Evolutionary conservation across 2,113 vertebrate species (phyloP).

Genomic region (Otocyon megalotis): DNA sequence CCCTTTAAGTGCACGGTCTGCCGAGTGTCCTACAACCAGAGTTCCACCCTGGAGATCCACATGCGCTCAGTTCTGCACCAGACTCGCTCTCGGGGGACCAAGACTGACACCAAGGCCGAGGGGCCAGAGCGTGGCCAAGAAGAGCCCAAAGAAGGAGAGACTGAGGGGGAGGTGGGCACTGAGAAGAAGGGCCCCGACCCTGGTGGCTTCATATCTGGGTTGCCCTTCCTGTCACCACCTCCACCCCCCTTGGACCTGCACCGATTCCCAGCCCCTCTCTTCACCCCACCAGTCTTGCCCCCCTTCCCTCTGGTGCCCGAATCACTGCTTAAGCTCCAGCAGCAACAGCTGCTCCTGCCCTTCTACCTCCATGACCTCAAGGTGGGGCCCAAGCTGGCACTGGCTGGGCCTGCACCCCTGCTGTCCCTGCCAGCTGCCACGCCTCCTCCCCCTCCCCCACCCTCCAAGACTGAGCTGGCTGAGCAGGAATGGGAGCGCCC

Average conservation of each 20-base stretch:
- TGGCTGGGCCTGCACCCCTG: constrained; percentile 77
- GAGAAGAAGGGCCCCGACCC: constrained; percentile 76
- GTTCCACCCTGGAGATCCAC: constrained; percentile 95
- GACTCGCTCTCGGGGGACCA: constrained; percentile 91
- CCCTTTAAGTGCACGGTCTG: constrained; percentile 94
- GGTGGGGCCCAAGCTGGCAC: constrained; percentile 82
- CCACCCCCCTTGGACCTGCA: constrained; percentile 83
- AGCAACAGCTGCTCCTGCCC: constrained; percentile 86
- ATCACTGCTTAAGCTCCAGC: constrained; percentile 85
- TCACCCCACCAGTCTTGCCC: constrained; percentile 83
- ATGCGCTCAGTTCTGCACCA: constrained; percentile 95
- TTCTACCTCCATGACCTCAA: constrained; percentile 87
- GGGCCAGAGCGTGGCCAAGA: constrained; percentile 71
- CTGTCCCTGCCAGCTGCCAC: constrained; percentile 77
- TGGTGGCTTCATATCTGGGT: constrained; percentile 73
- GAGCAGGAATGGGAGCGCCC: constrained; percentile 66
- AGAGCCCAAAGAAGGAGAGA: constrained; percentile 69
- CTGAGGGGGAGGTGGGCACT: constrained; percentile 67
- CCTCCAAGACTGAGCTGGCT: constrained; percentile 65
- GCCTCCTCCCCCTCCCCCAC: constrained; percentile 55
- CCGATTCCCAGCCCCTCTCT: constrained; percentile 82
- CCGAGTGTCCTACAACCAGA: constrained; percentile 95
- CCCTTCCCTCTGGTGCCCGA: constrained; percentile 84
- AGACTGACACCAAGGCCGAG: constrained; percentile 70
- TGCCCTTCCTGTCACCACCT: constrained; percentile 81